Conservation (phyloP, 1,140 invertebrate genomes). For the Holotrichia oblita region DNA sequence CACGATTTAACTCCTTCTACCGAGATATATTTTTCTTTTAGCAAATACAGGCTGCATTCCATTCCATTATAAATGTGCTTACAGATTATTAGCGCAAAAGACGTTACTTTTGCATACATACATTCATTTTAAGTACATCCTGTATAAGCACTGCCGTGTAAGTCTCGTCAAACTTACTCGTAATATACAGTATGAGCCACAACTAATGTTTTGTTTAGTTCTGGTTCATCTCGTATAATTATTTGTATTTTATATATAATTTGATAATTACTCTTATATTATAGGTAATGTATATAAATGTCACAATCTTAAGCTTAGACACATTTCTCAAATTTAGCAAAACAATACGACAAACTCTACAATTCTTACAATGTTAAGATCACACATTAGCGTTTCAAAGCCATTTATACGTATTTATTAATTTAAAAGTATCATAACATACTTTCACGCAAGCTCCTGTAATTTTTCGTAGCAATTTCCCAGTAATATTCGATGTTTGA, state of each 20-base stretch:
- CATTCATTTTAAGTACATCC: not conserved
- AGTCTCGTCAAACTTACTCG: too few relatives aligned
- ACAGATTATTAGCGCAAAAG: not conserved
- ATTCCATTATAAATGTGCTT: not conserved
- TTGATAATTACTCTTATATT: not conserved
- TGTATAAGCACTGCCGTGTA: not conserved
- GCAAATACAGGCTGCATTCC: not conserved
- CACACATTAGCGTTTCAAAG: slow-evolving; percentile 4
- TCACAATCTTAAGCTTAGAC: slow-evolving; percentile 6
- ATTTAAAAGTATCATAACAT: not conserved
- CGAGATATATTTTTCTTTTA: not conserved
- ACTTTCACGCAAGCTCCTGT: not conserved
- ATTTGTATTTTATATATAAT: not conserved
- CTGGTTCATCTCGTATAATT: too few relatives aligned
- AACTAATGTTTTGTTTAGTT: too few relatives aligned
- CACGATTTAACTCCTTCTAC: not conserved
- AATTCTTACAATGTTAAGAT: slow-evolving; percentile 12
- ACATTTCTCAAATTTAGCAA: not conserved
- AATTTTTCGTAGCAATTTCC: not conserved
- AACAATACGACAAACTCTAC: not conserved
- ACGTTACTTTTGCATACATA: not conserved
- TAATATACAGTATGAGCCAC: too few relatives aligned
- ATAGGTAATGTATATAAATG: not conserved
- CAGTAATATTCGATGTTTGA: not conserved
- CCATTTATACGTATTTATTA: not conserved